A percentile compares a stretch with the other conserved stretches of the same genome.
These are phyloP conservation scores for Kryptopterus vitreolus DNA, from an alignment of 2,797 vertebrate genomes.

Conservation along the genomic window DNA sequence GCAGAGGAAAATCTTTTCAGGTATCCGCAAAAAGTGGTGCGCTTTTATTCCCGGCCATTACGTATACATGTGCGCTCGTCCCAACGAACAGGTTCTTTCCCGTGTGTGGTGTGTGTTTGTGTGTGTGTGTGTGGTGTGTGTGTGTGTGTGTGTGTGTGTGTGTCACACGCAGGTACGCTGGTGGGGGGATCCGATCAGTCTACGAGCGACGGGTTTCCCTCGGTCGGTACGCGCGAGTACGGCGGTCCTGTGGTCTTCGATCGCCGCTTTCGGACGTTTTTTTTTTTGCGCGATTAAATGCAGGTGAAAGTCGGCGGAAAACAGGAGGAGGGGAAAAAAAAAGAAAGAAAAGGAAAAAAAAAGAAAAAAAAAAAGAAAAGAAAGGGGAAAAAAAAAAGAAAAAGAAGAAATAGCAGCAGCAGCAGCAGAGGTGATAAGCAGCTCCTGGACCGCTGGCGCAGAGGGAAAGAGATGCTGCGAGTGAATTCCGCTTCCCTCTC, in stretches of 20 bases:
- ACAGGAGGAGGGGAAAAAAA: not conserved
- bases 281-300: not conserved
- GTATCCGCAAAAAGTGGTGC: constrained; percentile 60
- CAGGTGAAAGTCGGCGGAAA: constrained; percentile 50
- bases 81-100: constrained; percentile 45
- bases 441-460: constrained; percentile 70
- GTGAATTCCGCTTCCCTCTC: constrained; percentile 73
- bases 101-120: constrained; percentile 17
- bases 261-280: constrained; percentile 18
- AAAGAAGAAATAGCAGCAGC: constrained; percentile 41
- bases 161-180: no score
- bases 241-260: constrained; percentile 22
- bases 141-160: no score
- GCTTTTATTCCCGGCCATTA: constrained; percentile 13
- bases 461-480: constrained; percentile 75
- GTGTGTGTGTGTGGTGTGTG: constrained; percentile 25
- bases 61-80: constrained; percentile 22
- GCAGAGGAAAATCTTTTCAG: constrained; percentile 56
- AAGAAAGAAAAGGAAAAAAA: not conserved
- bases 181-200: no score
- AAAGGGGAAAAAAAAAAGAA: not conserved
- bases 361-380: not conserved
- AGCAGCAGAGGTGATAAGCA: constrained; percentile 51
- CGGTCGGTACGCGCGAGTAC: no score
- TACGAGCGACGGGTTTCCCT: no score